A percentile compares a stretch with the other conserved stretches of the same genome.
phyloP scores from a whole-genome alignment of 2,113 vertebrate species.

The Maccullochella peelii region DNA sequence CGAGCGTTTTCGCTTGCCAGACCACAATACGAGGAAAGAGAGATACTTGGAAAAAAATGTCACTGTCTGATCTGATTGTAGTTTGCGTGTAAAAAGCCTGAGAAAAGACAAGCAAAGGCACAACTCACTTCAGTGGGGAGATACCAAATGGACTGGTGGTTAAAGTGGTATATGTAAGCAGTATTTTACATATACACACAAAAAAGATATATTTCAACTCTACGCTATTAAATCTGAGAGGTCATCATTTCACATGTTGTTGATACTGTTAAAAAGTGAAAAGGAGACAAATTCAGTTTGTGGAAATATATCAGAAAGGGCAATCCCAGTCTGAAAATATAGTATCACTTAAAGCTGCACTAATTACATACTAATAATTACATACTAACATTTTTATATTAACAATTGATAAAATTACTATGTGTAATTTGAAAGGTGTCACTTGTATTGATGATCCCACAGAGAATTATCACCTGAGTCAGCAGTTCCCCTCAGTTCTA shows the following conservation, averaged over 20 bases:
- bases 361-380: too few species aligned
- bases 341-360: neutral
- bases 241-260: constrained; percentile 3
- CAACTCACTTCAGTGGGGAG: constrained; percentile 19
- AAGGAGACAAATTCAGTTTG: neutral
- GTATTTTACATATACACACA: neutral
- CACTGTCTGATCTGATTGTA: constrained; percentile 59
- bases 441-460: too few species aligned
- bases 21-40: constrained; percentile 62
- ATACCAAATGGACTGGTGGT: constrained; percentile 18
- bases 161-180: neutral
- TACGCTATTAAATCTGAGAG: neutral
- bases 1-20: constrained; percentile 49
- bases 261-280: neutral
- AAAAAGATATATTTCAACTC: neutral
- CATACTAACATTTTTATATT: neutral
- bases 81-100: constrained; percentile 51
- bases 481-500: neutral
- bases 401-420: neutral
- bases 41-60: constrained; percentile 53
- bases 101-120: constrained; percentile 29
- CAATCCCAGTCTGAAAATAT: neutral
- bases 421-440: neutral
- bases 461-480: neutral
- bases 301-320: too few species aligned